Base-by-base conservation (phyloP, 2,113 vertebrate genomes). In the Cephalopterus ornatus region DNA sequence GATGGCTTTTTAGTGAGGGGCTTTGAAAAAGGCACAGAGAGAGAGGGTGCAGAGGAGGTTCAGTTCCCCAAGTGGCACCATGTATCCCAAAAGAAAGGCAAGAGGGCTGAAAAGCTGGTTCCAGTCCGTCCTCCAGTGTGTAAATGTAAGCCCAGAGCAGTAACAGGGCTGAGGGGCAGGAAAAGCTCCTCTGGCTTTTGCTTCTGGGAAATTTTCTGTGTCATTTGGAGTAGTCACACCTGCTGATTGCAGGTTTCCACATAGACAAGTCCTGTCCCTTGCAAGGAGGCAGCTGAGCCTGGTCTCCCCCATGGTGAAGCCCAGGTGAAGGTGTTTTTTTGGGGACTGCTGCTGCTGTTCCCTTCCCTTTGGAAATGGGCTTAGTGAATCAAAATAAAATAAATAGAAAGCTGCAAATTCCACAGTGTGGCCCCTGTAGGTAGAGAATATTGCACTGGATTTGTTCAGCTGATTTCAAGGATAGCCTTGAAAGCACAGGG, bases 21-120 rank as follows among this genome's bases (percentile, higher is more conserved):
- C 26, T 93, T 75, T 42, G 18, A 13, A 52, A 56, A 47, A 81
- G 47, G 55, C 70, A n/a, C 35, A 44, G 56, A 8, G 24, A 11
- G 52, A 52, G 37, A 8, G 9, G 47, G 35, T 24, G 15, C 2
- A 4, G 58, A 74, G 71, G 24, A 63, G 79, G 30, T 30, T 80
- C 5, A 1, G 73, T 32, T 12, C 23, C 24, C 58, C 30, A 2
- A 2, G 23, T 20, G 63, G 8, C 35, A 18, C 63, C 3, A 1
- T 7, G 59, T 19, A 8, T 42, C 49, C 32, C 65, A 41, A 2
- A 14, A 5, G 41, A 46, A 30, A 46, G 66, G 50, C 49, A 6
- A 46, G 13, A 61, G 70, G 41, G 37, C 50, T 74, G 80, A 39
- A 28, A 32, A 24, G 27, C 74, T 35, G 81, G 10, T 78, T 78